Evolutionary conservation across 2,797 vertebrate genomes (phyloP).

Genomic region (Anas capensis): DNA sequence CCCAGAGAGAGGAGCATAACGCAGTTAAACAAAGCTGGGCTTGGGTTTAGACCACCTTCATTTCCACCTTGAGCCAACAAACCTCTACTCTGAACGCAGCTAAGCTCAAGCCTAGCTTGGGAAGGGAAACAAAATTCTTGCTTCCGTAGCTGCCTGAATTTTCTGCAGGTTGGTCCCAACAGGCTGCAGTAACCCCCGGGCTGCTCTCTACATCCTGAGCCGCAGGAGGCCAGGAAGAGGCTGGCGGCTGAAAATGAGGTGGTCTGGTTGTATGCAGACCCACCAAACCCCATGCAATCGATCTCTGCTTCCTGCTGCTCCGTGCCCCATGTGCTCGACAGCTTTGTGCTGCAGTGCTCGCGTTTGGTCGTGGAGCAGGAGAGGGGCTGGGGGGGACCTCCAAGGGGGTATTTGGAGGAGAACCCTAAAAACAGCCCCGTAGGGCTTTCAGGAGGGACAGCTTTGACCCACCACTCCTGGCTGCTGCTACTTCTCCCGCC

Average conservation of each 20-base stretch:
- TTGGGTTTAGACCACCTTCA: not conserved
- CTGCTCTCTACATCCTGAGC: not conserved
- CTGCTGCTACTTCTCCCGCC: not conserved
- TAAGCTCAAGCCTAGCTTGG: not conserved
- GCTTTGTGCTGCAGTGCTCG: not conserved
- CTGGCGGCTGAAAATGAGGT: not conserved
- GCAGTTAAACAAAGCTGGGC: not conserved
- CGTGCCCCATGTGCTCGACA: not conserved
- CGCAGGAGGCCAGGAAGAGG: not conserved
- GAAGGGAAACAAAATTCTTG: not conserved
- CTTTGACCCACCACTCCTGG: slow-evolving; percentile 24
- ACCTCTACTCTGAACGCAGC: not conserved
- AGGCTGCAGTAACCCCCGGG: not conserved
- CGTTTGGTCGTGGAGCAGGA: not conserved
- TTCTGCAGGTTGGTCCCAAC: not conserved
- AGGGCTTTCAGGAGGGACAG: not conserved
- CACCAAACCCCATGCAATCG: not conserved
- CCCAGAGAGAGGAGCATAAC: not conserved
- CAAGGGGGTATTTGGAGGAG: not conserved
- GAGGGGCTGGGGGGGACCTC: not conserved
- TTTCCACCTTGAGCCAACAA: not conserved
- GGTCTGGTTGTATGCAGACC: not conserved
- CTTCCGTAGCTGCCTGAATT: not conserved
- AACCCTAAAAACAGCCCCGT: not conserved
- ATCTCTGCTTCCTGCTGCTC: not conserved